Evolutionary conservation across 2,113 vertebrate species (phyloP), one percentile per base, ranked within the genome.

Genomic region (Passerina amoena): DNA sequence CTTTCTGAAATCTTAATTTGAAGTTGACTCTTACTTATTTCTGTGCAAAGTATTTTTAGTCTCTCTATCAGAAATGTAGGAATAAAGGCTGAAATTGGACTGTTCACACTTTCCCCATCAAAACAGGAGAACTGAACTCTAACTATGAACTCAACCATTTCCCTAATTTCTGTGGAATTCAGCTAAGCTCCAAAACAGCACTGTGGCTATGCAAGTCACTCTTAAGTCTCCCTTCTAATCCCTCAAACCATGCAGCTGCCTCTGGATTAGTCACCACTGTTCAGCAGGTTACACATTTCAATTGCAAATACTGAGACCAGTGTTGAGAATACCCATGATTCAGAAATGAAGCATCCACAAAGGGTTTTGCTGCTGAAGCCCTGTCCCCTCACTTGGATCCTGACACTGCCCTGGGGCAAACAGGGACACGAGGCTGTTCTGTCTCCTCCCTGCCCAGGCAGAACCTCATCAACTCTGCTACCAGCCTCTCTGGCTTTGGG

Each of bases 91-190:
- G 40, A 54, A 38, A 89, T 0, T 12, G 38, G 61, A 76, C 16
- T 45, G 60, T 35, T 57, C 30, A 59, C 0, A 0, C 5, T 61
- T 77, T 80, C 25, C 22, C 17, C 63, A 54, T 11, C 27, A 25
- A 38, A 93, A 65, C 0, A 69, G 35, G 20, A 75, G 65, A 82
- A 61, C 3, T 68, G 72, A 92, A 75, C 70, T 87, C 57, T 51
- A 57, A 35, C 57, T 82, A 21, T 42, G 37, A 94, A 64, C 69
- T 81, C 65, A 27, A 61, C 30, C 12, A 45, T 53, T 44, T 82
- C 75, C 56, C 53, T 94, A 30, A 87, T 84, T 94, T 82, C 81
- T 59, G 54, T 87, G 91, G 93, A 95, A 96, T 93, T 86, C 10
- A 0, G 23, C 56, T 91, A 88, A 90, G 30, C 87, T 87, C 59